Evolutionary conservation across 2,113 vertebrate genomes (phyloP).

Genomic region (Montifringilla adamsi): DNA sequence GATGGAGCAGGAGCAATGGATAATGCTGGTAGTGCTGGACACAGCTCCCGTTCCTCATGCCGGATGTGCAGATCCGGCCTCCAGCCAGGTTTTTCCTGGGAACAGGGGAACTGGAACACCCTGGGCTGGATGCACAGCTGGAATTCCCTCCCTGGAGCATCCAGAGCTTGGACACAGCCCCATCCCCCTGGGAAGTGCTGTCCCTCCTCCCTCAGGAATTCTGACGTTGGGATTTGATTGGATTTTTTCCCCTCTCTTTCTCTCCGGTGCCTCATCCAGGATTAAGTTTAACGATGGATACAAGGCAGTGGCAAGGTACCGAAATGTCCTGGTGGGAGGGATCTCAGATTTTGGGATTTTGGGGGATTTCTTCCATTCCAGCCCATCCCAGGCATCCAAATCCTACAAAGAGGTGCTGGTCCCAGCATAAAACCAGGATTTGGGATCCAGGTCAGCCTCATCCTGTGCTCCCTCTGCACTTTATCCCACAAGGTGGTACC

Average conservation of each 20-base stretch:
- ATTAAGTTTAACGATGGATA: slow-evolving; percentile 64
- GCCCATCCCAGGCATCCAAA: not conserved
- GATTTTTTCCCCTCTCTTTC: not conserved
- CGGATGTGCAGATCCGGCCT: not conserved
- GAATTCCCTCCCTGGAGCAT: not conserved
- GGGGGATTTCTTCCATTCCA: not conserved
- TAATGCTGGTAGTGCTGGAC: not conserved
- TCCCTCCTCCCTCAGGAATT: not conserved
- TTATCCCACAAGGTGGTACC: rapidly evolving
- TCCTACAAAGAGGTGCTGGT: rapidly evolving
- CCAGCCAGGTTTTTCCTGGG: not conserved
- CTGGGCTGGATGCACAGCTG: not conserved
- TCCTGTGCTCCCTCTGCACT: not conserved
- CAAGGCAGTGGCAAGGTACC: slow-evolving; percentile 67
- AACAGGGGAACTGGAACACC: not conserved
- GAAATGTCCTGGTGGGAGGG: not conserved
- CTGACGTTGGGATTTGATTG: not conserved
- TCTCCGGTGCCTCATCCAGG: slow-evolving; percentile 15
- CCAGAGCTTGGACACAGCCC: not conserved
- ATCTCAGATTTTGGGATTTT: not conserved
- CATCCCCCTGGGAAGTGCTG: not conserved
- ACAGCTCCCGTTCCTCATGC: not conserved
- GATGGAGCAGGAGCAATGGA: not conserved
- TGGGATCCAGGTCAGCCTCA: not conserved
- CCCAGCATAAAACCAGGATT: not conserved